phyloP scores from a whole-genome alignment of 1,140 invertebrate species.

The Pachyrhynchus sulphureomaculatus region DNA sequence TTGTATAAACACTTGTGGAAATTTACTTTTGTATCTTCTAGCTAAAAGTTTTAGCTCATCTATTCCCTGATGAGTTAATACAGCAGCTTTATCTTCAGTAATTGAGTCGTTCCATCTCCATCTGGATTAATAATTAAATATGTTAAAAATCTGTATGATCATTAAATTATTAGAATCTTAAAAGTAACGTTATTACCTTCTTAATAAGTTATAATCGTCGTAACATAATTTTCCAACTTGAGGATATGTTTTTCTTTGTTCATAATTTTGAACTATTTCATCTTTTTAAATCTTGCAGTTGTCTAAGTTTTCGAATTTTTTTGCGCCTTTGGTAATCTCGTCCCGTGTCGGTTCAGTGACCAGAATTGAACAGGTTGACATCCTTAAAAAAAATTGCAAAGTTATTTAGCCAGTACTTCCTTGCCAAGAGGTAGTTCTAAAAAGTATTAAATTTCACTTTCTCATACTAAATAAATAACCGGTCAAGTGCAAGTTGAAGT shows the following conservation, averaged over 20 bases:
- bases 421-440: too few species aligned
- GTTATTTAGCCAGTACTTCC: too few species aligned
- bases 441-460: too few species aligned
- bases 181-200: too few species aligned
- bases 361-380: slow-evolving; percentile 65
- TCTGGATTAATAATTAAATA: slow-evolving; percentile 31
- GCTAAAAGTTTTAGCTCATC: slow-evolving; percentile 62
- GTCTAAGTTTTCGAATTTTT: slow-evolving; percentile 56
- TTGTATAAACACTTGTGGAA: slow-evolving; percentile 55
- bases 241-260: slow-evolving; percentile 46
- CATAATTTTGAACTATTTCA: slow-evolving; percentile 61
- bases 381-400: too few species aligned
- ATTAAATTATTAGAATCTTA: too few species aligned
- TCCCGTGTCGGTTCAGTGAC: slow-evolving; percentile 65
- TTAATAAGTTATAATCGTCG: slow-evolving; percentile 59
- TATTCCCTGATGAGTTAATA: slow-evolving; percentile 60
- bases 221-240: slow-evolving; percentile 56
- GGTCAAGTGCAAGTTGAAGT: too few species aligned
- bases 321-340: slow-evolving; percentile 57
- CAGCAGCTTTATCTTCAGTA: slow-evolving; percentile 56
- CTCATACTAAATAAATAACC: too few species aligned
- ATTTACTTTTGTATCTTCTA: slow-evolving; percentile 59
- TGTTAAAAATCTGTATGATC: too few species aligned
- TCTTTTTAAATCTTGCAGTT: slow-evolving; percentile 57
- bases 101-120: slow-evolving; percentile 63